Conservation (phyloP, 2,797 vertebrate genomes). For the Esox masquinongy region DNA sequence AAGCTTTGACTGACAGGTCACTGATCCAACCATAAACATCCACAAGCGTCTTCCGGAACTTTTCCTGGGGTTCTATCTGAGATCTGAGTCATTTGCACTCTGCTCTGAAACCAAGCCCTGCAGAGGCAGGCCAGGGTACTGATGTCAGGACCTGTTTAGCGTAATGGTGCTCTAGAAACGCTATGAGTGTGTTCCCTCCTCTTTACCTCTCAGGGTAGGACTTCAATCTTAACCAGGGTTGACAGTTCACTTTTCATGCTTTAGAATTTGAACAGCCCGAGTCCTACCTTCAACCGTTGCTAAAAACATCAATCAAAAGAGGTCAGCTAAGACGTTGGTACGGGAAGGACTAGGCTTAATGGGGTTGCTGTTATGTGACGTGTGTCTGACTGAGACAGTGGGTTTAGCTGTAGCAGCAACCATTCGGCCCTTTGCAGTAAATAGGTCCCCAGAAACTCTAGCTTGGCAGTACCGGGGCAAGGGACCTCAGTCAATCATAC, state of each 20-base stretch:
- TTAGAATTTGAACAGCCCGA: constrained; percentile 49
- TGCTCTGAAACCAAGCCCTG: neutral
- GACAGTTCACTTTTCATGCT: constrained; percentile 68
- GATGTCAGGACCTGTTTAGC: constrained; percentile 18
- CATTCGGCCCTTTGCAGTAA: neutral
- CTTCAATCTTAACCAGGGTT: constrained; percentile 56
- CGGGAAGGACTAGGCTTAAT: neutral
- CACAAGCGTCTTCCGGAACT: constrained; percentile 36
- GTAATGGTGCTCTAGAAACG: constrained; percentile 40
- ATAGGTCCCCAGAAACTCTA: neutral
- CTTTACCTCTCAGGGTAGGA: constrained; percentile 51
- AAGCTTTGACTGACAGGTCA: constrained; percentile 31
- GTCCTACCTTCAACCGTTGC: constrained; percentile 22
- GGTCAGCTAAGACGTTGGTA: constrained; percentile 20
- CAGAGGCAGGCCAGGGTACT: neutral
- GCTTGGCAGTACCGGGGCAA: neutral
- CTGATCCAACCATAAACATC: constrained; percentile 54
- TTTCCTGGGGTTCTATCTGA: constrained; percentile 43
- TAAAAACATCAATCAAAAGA: constrained; percentile 4
- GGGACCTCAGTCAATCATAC: neutral
- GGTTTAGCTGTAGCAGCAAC: neutral
- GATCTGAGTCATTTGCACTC: constrained; percentile 55
- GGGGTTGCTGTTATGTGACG: neutral
- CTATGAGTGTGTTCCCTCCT: constrained; percentile 45
- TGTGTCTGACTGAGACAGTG: neutral